phyloP scores from a whole-genome alignment of 2,113 vertebrate species.

The Argyrosomus japonicus region DNA sequence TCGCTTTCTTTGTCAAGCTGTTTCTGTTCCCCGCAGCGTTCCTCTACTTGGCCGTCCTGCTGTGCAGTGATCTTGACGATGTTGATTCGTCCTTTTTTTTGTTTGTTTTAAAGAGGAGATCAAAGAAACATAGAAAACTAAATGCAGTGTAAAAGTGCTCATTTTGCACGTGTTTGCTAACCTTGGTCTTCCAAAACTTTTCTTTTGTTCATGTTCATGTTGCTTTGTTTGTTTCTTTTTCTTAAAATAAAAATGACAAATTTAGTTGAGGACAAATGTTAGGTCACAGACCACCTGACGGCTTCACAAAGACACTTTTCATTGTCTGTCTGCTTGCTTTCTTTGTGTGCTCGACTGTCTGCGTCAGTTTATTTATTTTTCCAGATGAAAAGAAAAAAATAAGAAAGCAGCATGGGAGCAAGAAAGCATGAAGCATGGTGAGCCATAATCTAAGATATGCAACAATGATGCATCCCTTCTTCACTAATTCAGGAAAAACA shows the following conservation, averaged over 20 bases:
- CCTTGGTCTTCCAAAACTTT: slow-evolving; percentile 11
- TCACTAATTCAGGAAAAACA: background rate
- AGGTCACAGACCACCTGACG: slow-evolving; percentile 3
- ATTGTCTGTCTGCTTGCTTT: background rate
- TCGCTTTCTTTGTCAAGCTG: slow-evolving; percentile 27
- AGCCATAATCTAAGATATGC: background rate
- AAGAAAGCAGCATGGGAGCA: background rate
- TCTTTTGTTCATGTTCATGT: background rate
- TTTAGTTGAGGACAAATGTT: slow-evolving; percentile 11
- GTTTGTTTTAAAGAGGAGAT: slow-evolving; percentile 18
- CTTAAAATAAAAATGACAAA: background rate
- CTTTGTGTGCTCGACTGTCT: slow-evolving; percentile 6
- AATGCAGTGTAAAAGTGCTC: background rate
- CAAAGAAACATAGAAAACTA: slow-evolving; percentile 18
- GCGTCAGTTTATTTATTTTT: background rate
- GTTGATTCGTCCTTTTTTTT: background rate
- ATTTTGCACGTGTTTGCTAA: slow-evolving; percentile 19
- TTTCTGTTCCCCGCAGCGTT: slow-evolving; percentile 5
- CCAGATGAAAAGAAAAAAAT: background rate
- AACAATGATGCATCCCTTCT: background rate
- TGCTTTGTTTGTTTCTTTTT: slow-evolving; percentile 9
- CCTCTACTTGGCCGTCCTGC: background rate
- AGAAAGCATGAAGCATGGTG: too few species aligned
- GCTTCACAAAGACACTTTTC: background rate
- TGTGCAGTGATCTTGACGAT: slow-evolving; percentile 18